phyloP scores from a whole-genome alignment of 2,888 invertebrate genomes.

The Coleophora deauratella region DNA sequence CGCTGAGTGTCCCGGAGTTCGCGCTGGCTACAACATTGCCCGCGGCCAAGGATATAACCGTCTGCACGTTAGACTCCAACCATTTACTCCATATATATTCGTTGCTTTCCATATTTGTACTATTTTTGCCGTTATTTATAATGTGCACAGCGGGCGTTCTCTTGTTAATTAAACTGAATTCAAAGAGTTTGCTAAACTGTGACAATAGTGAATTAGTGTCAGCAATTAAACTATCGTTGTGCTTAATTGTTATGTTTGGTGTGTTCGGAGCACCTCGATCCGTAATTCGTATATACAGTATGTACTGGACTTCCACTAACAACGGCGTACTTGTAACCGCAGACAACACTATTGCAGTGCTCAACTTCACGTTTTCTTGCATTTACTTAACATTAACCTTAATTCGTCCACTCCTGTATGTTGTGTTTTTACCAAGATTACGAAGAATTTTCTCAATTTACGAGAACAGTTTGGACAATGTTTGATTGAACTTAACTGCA shows the following conservation, averaged over 20 bases:
- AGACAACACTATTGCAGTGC: slow-evolving; percentile 25
- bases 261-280: slow-evolving; percentile 52
- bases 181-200: slow-evolving; percentile 29
- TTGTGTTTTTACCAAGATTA: slow-evolving; percentile 28
- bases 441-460: slow-evolving; percentile 13
- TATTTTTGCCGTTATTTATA: slow-evolving; percentile 49
- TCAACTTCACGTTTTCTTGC: slow-evolving; percentile 40
- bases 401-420: slow-evolving; percentile 35
- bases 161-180: slow-evolving; percentile 43
- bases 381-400: slow-evolving; percentile 33
- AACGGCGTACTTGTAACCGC: slow-evolving; percentile 11
- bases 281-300: slow-evolving; percentile 36
- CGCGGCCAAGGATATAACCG: slow-evolving; percentile 39
- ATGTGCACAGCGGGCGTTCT: slow-evolving; percentile 37
- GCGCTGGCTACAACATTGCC: slow-evolving; percentile 64
- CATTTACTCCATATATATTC: slow-evolving; percentile 59
- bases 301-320: slow-evolving; percentile 34
- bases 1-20: slow-evolving; percentile 75
- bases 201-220: slow-evolving; percentile 38
- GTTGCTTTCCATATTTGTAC: slow-evolving; percentile 52
- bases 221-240: slow-evolving; percentile 52
- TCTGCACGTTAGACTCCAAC: slow-evolving; percentile 69
- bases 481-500: slow-evolving; percentile 28
- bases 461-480: neutral
- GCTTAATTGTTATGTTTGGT: slow-evolving; percentile 44